Percentiles rank a stretch among this genome's conserved stretches.
Evolutionary conservation across 2,888 invertebrate species (phyloP).

Genomic region (Noctua pronuba): DNA sequence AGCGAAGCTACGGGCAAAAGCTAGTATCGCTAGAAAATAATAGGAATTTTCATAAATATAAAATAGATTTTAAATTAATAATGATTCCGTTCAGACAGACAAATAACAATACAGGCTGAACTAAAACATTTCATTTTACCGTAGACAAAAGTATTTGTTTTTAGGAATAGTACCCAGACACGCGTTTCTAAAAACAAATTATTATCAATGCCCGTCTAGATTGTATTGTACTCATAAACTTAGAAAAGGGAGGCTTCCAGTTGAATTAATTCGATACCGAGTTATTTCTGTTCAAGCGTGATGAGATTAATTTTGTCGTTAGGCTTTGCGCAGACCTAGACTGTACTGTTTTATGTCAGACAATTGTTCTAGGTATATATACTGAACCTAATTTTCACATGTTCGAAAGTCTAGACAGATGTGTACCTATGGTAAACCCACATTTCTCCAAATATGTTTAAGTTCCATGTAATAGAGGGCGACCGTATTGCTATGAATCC

Average conservation of each 20-base stretch:
- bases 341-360: background rate
- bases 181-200: background rate
- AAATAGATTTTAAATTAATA: background rate
- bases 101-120: background rate
- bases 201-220: slow-evolving; percentile 11
- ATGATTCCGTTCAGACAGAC: background rate
- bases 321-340: background rate
- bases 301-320: slow-evolving; percentile 12
- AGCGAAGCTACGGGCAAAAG: too few species aligned
- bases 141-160: background rate
- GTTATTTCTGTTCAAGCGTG: slow-evolving; percentile 25
- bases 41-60: too few species aligned
- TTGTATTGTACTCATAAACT: slow-evolving; percentile 13
- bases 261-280: slow-evolving; percentile 31
- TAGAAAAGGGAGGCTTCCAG: slow-evolving; percentile 8
- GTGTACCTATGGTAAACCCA: background rate
- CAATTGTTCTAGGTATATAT: background rate
- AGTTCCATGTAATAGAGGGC: background rate
- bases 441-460: background rate
- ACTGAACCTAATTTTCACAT: background rate
- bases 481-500: background rate
- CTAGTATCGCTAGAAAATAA: too few species aligned
- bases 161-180: background rate
- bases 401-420: background rate
- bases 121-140: background rate